Conservation (phyloP, 1,140 invertebrate genomes). For the Neomicropteryx cornuta region DNA sequence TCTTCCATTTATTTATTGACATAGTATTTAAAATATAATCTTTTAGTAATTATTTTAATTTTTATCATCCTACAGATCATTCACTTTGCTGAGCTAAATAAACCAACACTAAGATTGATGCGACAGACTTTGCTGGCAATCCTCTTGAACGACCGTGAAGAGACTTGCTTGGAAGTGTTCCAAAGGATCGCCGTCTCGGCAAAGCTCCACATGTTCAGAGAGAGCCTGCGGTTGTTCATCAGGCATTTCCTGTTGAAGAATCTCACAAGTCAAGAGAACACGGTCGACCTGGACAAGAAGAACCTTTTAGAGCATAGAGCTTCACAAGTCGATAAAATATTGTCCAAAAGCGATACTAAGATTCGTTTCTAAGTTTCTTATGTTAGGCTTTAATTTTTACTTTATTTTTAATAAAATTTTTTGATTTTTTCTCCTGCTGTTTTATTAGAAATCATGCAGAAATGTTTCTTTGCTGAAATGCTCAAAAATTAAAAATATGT, state of each 20-base stretch:
- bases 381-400: too few species aligned
- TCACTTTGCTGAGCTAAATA: conserved; percentile 69
- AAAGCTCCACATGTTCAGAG: conserved; percentile 60
- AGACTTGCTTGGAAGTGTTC: conserved; percentile 53
- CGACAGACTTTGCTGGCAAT: conserved; percentile 59
- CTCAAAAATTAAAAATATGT: too few species aligned
- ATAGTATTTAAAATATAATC: too few species aligned
- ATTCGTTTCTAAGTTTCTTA: too few species aligned
- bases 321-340: conserved; percentile 43
- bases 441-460: too few species aligned
- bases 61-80: conserved; percentile 48
- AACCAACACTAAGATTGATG: conserved; percentile 55
- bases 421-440: too few species aligned
- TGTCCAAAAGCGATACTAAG: too few species aligned
- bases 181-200: conserved; percentile 48
- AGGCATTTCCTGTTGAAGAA: conserved; percentile 67
- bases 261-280: conserved; percentile 30
- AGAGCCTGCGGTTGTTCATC: conserved; percentile 67
- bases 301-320: conserved; percentile 38
- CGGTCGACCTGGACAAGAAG: conserved; percentile 39
- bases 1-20: too few species aligned
- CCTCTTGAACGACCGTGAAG: conserved; percentile 47
- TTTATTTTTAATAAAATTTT: too few species aligned
- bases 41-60: too few species aligned
- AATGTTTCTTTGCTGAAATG: too few species aligned